Percentiles rank a stretch among this genome's conserved stretches.
These are phyloP conservation scores for Coleophora deauratella DNA, from an alignment of 2,888 invertebrate genomes.

Conservation along the genomic window DNA sequence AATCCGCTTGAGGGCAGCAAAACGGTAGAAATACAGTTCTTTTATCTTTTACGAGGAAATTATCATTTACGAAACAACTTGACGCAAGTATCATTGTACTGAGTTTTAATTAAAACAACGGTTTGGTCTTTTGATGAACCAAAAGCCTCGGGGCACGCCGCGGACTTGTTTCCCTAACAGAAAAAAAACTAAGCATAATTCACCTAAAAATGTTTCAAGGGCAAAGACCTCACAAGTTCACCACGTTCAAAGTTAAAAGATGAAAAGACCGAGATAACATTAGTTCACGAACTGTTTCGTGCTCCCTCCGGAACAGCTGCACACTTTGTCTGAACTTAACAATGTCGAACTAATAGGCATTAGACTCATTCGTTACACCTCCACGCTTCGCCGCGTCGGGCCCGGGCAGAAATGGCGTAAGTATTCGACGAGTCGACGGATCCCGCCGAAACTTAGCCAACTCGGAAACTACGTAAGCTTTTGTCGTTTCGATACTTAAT, in stretches of 20 bases:
- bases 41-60: constrained; percentile 4
- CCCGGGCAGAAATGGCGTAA: constrained; percentile 45
- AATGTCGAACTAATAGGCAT: constrained; percentile 65
- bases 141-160: no score
- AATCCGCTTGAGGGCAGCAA: constrained; percentile 3
- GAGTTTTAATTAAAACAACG: constrained; percentile 4
- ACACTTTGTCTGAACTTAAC: constrained; percentile 61
- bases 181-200: no score
- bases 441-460: neutral
- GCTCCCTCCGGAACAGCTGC: constrained; percentile 42
- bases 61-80: constrained; percentile 3
- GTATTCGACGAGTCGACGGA: constrained; percentile 29
- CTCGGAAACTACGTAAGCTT: constrained; percentile 29
- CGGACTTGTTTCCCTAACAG: no score
- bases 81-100: constrained; percentile 1
- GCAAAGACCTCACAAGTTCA: neutral
- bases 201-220: no score
- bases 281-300: constrained; percentile 28
- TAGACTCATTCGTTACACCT: constrained; percentile 63
- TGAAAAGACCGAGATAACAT: constrained; percentile 14
- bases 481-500: constrained; percentile 9
- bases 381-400: constrained; percentile 55
- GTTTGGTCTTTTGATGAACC: no score
- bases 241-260: constrained; percentile 3
- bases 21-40: constrained; percentile 5